Evolutionary conservation across 2,888 invertebrate genomes (phyloP), one percentile per base, ranked within the genome.

Genomic region (Chrysolina americana): DNA sequence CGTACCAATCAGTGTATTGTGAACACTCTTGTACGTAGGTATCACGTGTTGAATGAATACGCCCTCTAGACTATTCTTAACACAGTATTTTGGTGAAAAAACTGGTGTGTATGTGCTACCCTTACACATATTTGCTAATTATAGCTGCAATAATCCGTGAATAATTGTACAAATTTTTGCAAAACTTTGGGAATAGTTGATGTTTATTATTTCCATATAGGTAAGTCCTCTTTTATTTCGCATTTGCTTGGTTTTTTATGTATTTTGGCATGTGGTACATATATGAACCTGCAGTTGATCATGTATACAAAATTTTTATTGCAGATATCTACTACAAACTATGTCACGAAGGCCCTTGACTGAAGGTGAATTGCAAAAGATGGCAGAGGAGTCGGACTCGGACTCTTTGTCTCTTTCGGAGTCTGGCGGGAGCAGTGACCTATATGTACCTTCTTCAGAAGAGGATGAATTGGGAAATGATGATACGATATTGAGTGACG

Each of bases 381-480:
- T 10, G 56, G 11, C 13, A 10, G 56, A 56, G 21, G 56, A 56
- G n/a, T 21, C 19, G 19, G 56, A n/a, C n/a, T n/a, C n/a, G n/a
- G n/a, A 56, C 19, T 21, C 56, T 5, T 56, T 56, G 10, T 56
- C 56, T 15, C n/a, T 56, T 19, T 56, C 10, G 21, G 56, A 17
- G 21, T 56, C 56, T 17, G 13, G 21, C n/a, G 56, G 21, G 10
- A 56, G 56, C 21, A 56, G 21, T n/a, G 56, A 56, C 21, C n/a
- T 56, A 56, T 56, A 19, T 56, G 19, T 19, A 56, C 19, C 21
- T 56, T 56, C 56, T 17, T 19, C 56, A 56, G 17, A 21, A 56
- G 15, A 44, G 10, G 44, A 44, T 44, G 44, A 44, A 44, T 44
- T 44, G 2, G 44, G 15, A 13, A 44, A 44, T 44, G 44, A 44